Percentiles rank a stretch among this genome's conserved stretches.
phyloP scores from a whole-genome alignment of 2,888 invertebrate species.

The Plebejus anna region DNA sequence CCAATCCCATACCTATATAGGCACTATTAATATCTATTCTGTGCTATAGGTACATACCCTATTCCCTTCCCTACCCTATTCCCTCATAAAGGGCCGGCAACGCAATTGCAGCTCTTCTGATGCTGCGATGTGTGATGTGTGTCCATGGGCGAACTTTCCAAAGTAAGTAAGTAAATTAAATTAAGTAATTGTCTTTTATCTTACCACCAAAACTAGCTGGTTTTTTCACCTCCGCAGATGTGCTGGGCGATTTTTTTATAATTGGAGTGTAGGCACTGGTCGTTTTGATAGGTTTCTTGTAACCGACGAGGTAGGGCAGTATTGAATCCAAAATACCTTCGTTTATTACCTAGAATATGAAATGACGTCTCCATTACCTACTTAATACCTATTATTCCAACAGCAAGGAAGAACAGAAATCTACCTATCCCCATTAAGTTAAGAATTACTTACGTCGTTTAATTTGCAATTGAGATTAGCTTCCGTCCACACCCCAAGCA shows the following conservation, averaged over 20 bases:
- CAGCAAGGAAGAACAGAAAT: too few relatives aligned
- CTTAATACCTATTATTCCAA: too few relatives aligned
- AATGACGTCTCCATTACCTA: too few relatives aligned
- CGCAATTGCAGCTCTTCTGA: too few relatives aligned
- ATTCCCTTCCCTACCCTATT: too few relatives aligned
- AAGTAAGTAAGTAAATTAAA: too few relatives aligned
- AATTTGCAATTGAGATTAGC: conserved; percentile 74
- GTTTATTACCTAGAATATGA: conserved; percentile 80
- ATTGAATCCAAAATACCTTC: conserved; percentile 92
- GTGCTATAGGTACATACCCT: too few relatives aligned
- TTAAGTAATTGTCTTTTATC: not conserved
- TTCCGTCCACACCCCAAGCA: conserved; percentile 74
- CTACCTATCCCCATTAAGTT: too few relatives aligned
- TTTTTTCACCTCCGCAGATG: conserved; percentile 68
- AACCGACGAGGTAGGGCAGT: conserved; percentile 85
- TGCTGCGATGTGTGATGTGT: too few relatives aligned
- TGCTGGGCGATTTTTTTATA: conserved; percentile 69
- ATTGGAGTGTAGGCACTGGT: conserved; percentile 74
- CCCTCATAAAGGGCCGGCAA: too few relatives aligned
- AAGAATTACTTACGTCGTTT: conserved; percentile 61
- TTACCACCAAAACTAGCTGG: conserved; percentile 73
- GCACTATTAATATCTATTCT: too few relatives aligned
- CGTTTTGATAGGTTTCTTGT: conserved; percentile 76
- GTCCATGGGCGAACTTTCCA: not conserved
- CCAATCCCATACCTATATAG: too few relatives aligned